These are phyloP conservation scores for Gallirallus australis DNA, from an alignment of 2,797 vertebrate genomes.

Conservation along the genomic window DNA sequence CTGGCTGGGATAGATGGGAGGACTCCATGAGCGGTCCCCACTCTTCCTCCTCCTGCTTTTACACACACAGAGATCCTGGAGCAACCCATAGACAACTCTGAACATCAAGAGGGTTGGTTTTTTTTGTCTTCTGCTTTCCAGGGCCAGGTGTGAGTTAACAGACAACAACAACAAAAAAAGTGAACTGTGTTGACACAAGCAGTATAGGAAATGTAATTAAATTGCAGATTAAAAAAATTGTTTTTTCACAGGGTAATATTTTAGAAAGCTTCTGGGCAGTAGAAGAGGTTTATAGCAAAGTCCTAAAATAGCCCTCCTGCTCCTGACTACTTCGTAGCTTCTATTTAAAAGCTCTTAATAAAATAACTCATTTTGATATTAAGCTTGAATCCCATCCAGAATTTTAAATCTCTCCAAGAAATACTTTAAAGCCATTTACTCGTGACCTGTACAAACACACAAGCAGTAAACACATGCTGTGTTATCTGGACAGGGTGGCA, in stretches of 20 bases:
- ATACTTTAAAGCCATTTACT: constrained; percentile 74
- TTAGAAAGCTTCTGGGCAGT: constrained; percentile 70
- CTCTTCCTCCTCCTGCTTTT: not conserved
- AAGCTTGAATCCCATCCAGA: constrained; percentile 68
- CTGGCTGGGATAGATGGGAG: not conserved
- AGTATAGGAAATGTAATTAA: constrained; percentile 69
- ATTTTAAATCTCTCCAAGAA: constrained; percentile 63
- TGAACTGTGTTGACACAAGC: constrained; percentile 47
- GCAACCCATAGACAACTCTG: not conserved
- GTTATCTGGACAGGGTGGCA: not conserved
- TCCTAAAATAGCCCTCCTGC: constrained; percentile 53
- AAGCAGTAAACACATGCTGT: constrained; percentile 42
- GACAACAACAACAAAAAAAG: not conserved
- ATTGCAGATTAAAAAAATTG: constrained; percentile 75
- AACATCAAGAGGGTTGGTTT: not conserved
- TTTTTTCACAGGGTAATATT: constrained; percentile 67
- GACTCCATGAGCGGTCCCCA: accelerated
- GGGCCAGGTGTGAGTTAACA: constrained; percentile 22
- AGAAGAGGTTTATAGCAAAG: constrained; percentile 67
- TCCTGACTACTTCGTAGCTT: constrained; percentile 13
- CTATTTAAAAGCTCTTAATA: constrained; percentile 76
- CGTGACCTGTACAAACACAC: constrained; percentile 61
- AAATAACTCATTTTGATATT: constrained; percentile 76
- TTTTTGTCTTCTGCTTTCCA: not conserved
- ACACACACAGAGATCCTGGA: not conserved